These are phyloP conservation scores for Gorsachius goisagi DNA, from an alignment of 2,113 vertebrate species.

Conservation along the genomic window DNA sequence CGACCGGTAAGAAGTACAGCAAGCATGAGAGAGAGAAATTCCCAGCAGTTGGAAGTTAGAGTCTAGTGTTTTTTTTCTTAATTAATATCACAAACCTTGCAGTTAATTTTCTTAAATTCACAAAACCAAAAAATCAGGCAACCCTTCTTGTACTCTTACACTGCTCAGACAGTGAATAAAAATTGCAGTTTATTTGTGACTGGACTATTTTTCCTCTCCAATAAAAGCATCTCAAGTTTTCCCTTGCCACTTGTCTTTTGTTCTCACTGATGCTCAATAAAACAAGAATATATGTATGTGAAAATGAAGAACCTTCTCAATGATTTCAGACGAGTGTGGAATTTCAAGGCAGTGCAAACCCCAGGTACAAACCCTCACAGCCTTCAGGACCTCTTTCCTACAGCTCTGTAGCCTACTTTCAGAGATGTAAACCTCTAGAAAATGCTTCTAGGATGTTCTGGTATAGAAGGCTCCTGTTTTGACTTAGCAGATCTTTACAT, in stretches of 20 bases:
- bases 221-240: not conserved
- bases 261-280: not conserved
- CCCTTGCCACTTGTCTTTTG: not conserved
- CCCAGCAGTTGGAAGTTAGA: not conserved
- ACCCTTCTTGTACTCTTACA: not conserved
- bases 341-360: not conserved
- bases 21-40: not conserved
- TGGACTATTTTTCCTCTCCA: not conserved
- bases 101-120: not conserved
- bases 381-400: not conserved
- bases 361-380: not conserved
- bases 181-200: not conserved
- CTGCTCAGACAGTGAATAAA: not conserved
- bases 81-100: not conserved
- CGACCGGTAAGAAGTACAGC: not conserved
- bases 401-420: not conserved
- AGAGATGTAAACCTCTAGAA: not conserved
- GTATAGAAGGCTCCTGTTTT: not conserved
- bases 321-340: not conserved
- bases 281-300: not conserved
- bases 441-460: not conserved
- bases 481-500: not conserved
- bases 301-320: not conserved
- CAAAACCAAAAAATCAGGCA: not conserved
- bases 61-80: not conserved